Conservation (phyloP, 1,140 invertebrate genomes). For the Delia radicum region DNA sequence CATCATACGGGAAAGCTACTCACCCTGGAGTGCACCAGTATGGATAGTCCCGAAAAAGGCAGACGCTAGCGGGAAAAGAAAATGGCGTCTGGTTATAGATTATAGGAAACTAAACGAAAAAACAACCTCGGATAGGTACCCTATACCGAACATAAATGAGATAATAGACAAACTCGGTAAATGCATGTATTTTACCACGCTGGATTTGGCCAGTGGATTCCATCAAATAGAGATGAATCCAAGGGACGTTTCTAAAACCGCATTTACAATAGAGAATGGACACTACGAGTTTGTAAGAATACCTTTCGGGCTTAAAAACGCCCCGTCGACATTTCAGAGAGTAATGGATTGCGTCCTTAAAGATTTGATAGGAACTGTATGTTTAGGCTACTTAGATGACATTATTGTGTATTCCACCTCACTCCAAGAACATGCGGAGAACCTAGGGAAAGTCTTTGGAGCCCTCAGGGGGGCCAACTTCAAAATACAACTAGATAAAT, state of each 20-base stretch:
- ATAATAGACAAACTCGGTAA: not conserved
- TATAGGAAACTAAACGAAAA: not conserved
- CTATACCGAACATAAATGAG: not conserved
- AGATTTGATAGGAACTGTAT: not conserved
- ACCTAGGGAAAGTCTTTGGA: not conserved
- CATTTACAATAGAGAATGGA: not conserved
- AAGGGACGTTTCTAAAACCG: not conserved
- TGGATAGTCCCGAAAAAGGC: not conserved
- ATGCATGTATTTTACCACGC: not conserved
- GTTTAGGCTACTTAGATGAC: slow-evolving; percentile 5
- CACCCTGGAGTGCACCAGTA: not conserved
- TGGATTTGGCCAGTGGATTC: not conserved
- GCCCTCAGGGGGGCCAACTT: not conserved
- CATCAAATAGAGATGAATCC: not conserved
- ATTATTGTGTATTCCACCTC: not conserved
- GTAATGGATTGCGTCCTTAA: not conserved
- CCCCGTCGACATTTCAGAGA: slow-evolving; percentile 9
- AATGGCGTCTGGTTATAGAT: not conserved
- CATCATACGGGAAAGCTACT: not conserved
- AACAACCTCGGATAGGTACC: not conserved
- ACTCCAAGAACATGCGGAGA: not conserved
- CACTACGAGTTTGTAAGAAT: not conserved
- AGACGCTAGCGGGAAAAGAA: not conserved
- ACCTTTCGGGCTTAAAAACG: slow-evolving; percentile 8
- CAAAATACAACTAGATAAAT: not conserved